Evolutionary conservation across 2,113 vertebrate genomes (phyloP), one percentile per base, ranked within the genome.

Genomic region (Pseudonaja textilis): DNA sequence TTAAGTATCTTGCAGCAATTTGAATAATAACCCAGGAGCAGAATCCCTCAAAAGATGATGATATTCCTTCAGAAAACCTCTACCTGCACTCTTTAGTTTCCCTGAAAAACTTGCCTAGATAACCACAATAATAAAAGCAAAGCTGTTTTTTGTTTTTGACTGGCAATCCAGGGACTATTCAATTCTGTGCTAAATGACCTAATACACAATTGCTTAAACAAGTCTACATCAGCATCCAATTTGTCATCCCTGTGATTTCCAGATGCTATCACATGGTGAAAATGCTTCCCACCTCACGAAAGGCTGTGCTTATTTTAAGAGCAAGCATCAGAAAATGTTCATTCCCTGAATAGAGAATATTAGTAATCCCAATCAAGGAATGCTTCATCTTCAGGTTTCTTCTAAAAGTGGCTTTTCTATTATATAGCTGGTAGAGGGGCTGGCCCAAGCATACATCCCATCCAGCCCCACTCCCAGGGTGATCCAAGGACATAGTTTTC

Each of bases 401-500:
- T 81, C 55, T 39, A 54, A 59, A 85, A 45, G 12, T 57, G 2
- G 59, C 18, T 69, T 55, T 39, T 59, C 52, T 74, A 9, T 39
- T 26, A 29, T 22, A 88, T 59, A 45, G 52, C 59, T 81, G 85
- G 6, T 74, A 69, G 56, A 11, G 16, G 74, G 4, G 5, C 52
- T 42, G 55, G 1, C 42, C 64, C 50, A 47, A 81, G 2, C 39
- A 88, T 52, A 18, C 25, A 29, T 22, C 47, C 59, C 25, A 25
- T 50, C 86, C 81, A 57, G 25, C 16, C 81, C 54, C 74, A 47
- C 45, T 39, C 52, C 3, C 52, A 12, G 86, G 89, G 86, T 89
- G 54, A 85, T 90, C 52, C 61, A 85, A 93, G 61, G 90, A 85
- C 89, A 91, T 34, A n/a, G 14, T 59, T 91, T 88, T 64, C 90